phyloP scores from a whole-genome alignment of 1,140 invertebrate species.

The Drosophila neocordata region DNA sequence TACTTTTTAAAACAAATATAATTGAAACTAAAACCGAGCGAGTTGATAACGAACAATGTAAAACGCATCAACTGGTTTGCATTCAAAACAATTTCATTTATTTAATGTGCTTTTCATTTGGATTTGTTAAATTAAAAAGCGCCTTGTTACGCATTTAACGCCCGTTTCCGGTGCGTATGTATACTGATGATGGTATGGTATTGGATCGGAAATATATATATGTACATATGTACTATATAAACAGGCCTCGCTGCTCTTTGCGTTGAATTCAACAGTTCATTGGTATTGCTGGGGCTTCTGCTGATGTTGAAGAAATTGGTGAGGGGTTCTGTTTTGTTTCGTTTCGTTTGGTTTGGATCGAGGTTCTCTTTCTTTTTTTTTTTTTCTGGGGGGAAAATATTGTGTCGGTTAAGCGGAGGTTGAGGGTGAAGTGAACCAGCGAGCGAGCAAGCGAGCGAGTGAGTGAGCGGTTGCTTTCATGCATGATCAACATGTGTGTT shows the following conservation, averaged over 20 bases:
- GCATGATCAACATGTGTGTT: constrained; percentile 63
- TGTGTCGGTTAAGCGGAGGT: neutral
- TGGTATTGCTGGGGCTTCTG: too few relatives aligned
- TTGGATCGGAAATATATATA: neutral
- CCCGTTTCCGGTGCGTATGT: constrained; percentile 62
- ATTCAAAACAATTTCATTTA: constrained; percentile 74
- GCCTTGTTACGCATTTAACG: constrained; percentile 77
- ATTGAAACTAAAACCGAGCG: constrained; percentile 8
- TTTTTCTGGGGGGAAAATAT: neutral
- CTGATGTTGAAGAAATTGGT: constrained; percentile 15
- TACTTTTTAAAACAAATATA: constrained; percentile 1
- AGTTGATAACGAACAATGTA: constrained; percentile 13
- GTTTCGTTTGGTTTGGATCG: neutral
- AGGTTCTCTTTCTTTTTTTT: neutral
- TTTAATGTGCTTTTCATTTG: constrained; percentile 46
- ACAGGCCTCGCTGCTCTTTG: neutral
- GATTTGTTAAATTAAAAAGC: constrained; percentile 75
- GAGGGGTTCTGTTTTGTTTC: neutral
- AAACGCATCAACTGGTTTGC: constrained; percentile 61
- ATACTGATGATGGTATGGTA: constrained; percentile 1
- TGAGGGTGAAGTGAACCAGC: constrained; percentile 26
- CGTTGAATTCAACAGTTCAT: constrained; percentile 2
- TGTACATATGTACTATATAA: too few relatives aligned
- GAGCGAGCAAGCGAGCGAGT: too few relatives aligned
- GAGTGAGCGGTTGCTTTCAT: constrained; percentile 51